phyloP scores from a whole-genome alignment of 1,140 invertebrate genomes.

The Gerris buenoi region DNA sequence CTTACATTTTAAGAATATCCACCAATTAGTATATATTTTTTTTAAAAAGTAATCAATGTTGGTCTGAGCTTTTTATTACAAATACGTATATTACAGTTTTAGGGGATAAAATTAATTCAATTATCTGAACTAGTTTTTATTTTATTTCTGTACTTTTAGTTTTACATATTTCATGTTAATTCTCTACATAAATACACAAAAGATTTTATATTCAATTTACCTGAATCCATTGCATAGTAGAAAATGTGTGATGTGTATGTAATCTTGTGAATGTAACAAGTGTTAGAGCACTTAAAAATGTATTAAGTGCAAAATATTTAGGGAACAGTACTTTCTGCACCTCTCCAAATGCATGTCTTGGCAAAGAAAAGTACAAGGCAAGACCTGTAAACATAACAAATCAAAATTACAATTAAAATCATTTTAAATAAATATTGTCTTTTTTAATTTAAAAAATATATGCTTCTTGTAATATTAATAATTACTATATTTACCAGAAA shows the following conservation, averaged over 20 bases:
- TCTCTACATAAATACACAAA: too few relatives aligned
- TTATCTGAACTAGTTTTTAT: too few relatives aligned
- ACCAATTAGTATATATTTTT: too few relatives aligned
- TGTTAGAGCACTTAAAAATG: constrained; percentile 51
- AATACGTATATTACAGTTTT: too few relatives aligned
- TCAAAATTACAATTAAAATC: background rate
- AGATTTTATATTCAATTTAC: too few relatives aligned
- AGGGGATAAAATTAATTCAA: too few relatives aligned
- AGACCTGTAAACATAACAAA: constrained; percentile 42
- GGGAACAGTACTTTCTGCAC: constrained; percentile 74
- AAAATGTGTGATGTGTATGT: constrained; percentile 29
- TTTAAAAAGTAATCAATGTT: too few relatives aligned
- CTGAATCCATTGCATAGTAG: constrained; percentile 31
- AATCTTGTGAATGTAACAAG: constrained; percentile 48
- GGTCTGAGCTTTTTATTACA: too few relatives aligned
- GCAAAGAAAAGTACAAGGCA: constrained; percentile 63
- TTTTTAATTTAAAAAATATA: background rate
- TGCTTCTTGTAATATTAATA: background rate
- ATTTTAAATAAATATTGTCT: constrained; percentile 11
- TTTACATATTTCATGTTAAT: too few relatives aligned
- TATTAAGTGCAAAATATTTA: constrained; percentile 64
- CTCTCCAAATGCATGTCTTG: constrained; percentile 62
- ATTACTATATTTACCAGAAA: constrained; percentile 45
- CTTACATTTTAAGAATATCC: too few relatives aligned
- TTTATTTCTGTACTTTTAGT: too few relatives aligned